Conservation (phyloP, 1,140 invertebrate genomes). For the Aricia agestis region DNA sequence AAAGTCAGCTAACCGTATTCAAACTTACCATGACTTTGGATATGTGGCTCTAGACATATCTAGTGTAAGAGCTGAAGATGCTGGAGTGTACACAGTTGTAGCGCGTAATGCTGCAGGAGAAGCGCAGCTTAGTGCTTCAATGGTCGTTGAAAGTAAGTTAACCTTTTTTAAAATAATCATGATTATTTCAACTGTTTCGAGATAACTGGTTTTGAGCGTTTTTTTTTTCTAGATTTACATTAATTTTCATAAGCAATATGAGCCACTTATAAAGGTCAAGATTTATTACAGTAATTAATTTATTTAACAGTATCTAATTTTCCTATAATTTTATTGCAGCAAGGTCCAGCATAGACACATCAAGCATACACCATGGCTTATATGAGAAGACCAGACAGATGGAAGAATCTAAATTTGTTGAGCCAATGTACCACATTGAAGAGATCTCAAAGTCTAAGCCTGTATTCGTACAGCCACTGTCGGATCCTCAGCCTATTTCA, state of each 20-base stretch:
- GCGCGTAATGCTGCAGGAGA: slow-evolving; percentile 92
- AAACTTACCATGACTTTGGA: slow-evolving; percentile 96
- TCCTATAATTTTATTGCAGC: slow-evolving; percentile 77
- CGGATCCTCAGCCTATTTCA: slow-evolving; percentile 86
- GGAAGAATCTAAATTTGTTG: slow-evolving; percentile 90
- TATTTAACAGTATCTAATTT: neutral
- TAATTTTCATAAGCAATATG: no score
- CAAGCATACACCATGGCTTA: slow-evolving; percentile 89
- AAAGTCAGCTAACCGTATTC: slow-evolving; percentile 89
- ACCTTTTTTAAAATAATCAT: slow-evolving; percentile 8
- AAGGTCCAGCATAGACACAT: slow-evolving; percentile 90
- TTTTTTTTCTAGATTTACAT: no score
- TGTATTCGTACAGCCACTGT: slow-evolving; percentile 90
- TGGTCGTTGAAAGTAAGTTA: slow-evolving; percentile 91
- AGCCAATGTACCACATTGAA: slow-evolving; percentile 92
- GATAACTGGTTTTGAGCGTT: neutral
- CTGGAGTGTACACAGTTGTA: slow-evolving; percentile 91
- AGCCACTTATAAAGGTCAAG: neutral
- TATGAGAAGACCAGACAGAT: slow-evolving; percentile 92
- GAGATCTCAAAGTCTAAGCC: slow-evolving; percentile 96
- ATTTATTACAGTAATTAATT: neutral
- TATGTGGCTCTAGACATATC: slow-evolving; percentile 96
- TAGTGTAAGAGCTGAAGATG: slow-evolving; percentile 90
- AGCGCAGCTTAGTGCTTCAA: slow-evolving; percentile 86
- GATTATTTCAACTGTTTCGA: neutral